Evolutionary conservation across 2,113 vertebrate species (phyloP), one percentile per base, ranked within the genome.

Genomic region (Calyptomena viridis): DNA sequence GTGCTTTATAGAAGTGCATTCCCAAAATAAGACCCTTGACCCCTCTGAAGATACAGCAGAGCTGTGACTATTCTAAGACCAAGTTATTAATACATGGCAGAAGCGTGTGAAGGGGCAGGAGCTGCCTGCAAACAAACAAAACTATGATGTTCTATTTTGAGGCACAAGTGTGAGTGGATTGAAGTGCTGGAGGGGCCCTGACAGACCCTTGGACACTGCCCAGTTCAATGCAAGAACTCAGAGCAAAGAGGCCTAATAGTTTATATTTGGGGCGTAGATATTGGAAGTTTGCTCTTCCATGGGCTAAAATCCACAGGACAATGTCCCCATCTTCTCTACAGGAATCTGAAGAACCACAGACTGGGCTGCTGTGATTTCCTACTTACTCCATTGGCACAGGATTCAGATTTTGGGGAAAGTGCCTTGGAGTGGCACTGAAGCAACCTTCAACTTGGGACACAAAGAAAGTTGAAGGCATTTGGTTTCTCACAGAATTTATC

Each of bases 101-200:
- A 84, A 94, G 81, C 1, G 4, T 88, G 92, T 92, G 92, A 63
- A 97, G 81, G 64, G 64, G 79, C 55, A 78, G 72, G 84, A 95
- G 72, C 75, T 91, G 94, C 77, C 92, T 39, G 37, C 80, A 92
- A 89, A 88, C 59, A 97, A 97, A 93, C 63, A 89, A 66, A 93
- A 88, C 28, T 42, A 30, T 4, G 71, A 60, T 10, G 14, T 72
- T 84, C 90, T 93, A 91, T 97, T 97, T 87, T 69, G 39, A 82
- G 94, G 40, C 82, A 74, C 78, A 87, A 95, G 90, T 84, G 90
- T 92, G 88, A 97, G 83, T 21, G 6, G 90, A 83, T 84, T 66
- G 62, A 81, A 53, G 85, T 14, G 77, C 60, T 86, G 62, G 52
- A 77, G 83, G 63, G 87, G 81, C 64, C 74, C 74, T 89, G 68